phyloP scores from a whole-genome alignment of 1,140 invertebrate genomes.

The Eupeodes corollae region DNA sequence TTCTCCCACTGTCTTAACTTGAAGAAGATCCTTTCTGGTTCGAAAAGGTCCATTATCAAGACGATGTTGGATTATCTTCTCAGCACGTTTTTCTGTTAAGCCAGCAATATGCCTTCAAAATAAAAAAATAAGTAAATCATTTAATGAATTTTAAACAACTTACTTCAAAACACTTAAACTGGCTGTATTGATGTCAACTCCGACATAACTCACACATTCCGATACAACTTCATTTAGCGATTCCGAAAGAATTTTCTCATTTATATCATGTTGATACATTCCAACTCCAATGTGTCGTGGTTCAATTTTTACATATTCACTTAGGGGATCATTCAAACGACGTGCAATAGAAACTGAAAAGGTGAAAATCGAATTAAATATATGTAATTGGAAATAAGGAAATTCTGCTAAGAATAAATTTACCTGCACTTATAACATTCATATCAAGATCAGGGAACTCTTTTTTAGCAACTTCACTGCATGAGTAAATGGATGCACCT shows the following conservation, averaged over 20 bases:
- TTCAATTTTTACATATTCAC: constrained; percentile 85
- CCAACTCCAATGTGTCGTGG: constrained; percentile 83
- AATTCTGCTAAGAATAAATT: constrained; percentile 15
- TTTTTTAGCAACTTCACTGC: constrained; percentile 65
- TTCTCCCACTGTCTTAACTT: constrained; percentile 67
- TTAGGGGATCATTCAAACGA: constrained; percentile 75
- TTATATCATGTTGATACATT: constrained; percentile 86
- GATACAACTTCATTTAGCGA: constrained; percentile 62
- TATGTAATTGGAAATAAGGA: too few species aligned
- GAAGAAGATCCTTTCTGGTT: constrained; percentile 57
- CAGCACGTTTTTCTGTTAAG: constrained; percentile 57
- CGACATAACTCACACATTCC: constrained; percentile 85
- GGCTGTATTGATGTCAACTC: constrained; percentile 79
- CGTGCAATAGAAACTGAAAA: constrained; percentile 66
- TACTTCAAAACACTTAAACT: constrained; percentile 67
- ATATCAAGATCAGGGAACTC: constrained; percentile 75
- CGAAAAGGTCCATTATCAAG: constrained; percentile 56
- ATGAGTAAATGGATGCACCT: constrained; percentile 84
- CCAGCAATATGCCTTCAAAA: constrained; percentile 63
- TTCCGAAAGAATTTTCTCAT: constrained; percentile 59
- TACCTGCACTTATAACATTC: constrained; percentile 67
- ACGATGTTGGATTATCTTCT: constrained; percentile 65
- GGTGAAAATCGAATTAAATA: not conserved
- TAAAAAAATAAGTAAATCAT: constrained; percentile 1
- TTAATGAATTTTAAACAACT: constrained; percentile 11